Base-by-base conservation (phyloP, 1,140 invertebrate species). In the Macrostomum lignano region DNA sequence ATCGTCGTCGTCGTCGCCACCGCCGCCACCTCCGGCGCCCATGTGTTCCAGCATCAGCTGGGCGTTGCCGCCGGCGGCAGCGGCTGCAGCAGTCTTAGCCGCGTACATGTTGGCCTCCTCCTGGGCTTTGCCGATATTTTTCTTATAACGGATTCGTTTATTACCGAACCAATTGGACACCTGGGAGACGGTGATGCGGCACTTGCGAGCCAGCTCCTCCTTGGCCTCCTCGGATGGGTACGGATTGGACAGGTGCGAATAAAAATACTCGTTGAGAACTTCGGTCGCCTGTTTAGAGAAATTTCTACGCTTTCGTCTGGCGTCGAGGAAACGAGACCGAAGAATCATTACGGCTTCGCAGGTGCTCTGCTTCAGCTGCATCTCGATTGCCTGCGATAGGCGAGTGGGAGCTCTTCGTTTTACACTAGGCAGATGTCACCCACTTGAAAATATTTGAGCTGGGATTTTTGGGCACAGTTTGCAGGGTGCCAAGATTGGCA, bases 311-410 rank as follows among this genome's bases (percentile, higher is more conserved):
- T 96, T 96, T 47, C 91, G 70, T 59, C 91, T 81, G 48, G 86
- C 84, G 58, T 94, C 86, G 36, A 94, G 67, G 64, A 93, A 94
- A 36, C 63, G 44, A n/a, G 61, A 74, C 49, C 86, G 67, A 17
- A 98, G 65, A 38, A 98, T 96, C 88, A 98, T 98, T 32, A 98
- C 88, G n/a, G 91, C 91, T 58, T 98, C 91, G 55, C 91, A 98
- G 10, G 88, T 98, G 39, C 78, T 88, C 62, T 98, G 91, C 60
- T 98, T 98, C 42, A 98, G 61, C 60, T 98, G 91, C 73, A 96
- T 88, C 62, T 98, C 88, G 49, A 98, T 98, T 38, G 82, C 86
- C 42, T n/a, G n/a, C n/a, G n/a, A n/a, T n/a, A n/a, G n/a, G n/a
- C n/a, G n/a, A n/a, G n/a, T n/a, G n/a, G n/a, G n/a, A n/a, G n/a